A percentile compares a stretch with the other conserved stretches of the same genome.
Evolutionary conservation across 2,888 invertebrate genomes (phyloP).

Genomic region (Dryocosmus kuriphilus): DNA sequence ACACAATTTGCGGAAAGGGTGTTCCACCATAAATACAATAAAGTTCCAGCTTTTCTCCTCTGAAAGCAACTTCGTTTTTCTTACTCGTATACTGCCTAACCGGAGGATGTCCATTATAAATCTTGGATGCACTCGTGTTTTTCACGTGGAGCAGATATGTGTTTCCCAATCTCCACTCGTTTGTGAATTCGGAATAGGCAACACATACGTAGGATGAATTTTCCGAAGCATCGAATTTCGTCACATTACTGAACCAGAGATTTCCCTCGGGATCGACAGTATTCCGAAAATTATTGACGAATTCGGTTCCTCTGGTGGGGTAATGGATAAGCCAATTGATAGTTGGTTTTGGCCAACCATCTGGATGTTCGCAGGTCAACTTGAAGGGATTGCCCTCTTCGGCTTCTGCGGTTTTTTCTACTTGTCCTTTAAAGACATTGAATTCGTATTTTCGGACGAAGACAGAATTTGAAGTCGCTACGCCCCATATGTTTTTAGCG

Average conservation of each 20-base stretch:
- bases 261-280: no score
- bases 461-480: no score
- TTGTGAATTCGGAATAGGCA: no score
- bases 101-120: constrained; percentile 89
- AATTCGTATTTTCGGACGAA: constrained; percentile 93
- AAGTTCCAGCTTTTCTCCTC: no score
- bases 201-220: no score
- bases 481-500: no score
- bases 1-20: no score
- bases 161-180: constrained; percentile 94
- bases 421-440: constrained; percentile 90
- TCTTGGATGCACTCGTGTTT: constrained; percentile 87
- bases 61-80: no score
- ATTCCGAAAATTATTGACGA: constrained; percentile 96
- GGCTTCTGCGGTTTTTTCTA: constrained; percentile 80
- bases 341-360: constrained; percentile 96
- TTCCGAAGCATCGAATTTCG: no score
- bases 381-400: constrained; percentile 94
- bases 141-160: constrained; percentile 88
- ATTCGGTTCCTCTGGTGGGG: constrained; percentile 87
- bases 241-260: constrained; percentile 98
- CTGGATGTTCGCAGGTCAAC: no score
- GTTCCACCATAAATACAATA: no score
- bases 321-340: constrained; percentile 96
- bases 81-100: no score